Evolutionary conservation across 2,888 invertebrate species (phyloP), one percentile per base, ranked within the genome.

Genomic region (Thymelicus sylvestris): DNA sequence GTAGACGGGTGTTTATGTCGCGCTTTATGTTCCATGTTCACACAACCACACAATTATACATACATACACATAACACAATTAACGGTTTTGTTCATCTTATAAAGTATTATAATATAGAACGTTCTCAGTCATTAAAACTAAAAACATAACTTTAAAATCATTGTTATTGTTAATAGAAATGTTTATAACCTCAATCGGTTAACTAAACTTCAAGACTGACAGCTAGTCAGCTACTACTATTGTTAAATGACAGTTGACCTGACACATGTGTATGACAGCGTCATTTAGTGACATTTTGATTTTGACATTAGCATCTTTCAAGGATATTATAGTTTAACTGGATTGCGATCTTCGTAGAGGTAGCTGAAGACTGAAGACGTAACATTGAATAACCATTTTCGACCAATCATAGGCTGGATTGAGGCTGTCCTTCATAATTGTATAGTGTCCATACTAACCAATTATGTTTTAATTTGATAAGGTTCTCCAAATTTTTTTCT

Each of bases 11-110:
- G 75, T 82, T 83, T 87, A 44, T 72, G 55, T 77, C 83, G 83
- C 60, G 73, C 73, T 82, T 86, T 91, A 71, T 76, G 81, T 76
- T 91, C 88, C 89, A 91, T 90, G 77, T 87, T 50, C 41, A 61
- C 59, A 70, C 61, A 52, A 69, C 7, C 31, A 62, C 39, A 38
- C 4, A 59, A 65, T 13, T 50, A 66, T 59, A 48, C 64, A n/a
- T n/a, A n/a, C n/a, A n/a, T n/a, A n/a, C n/a, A n/a, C n/a, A 59
- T 8, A 55, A 24, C 57, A 62, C 55, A 41, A 19, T 13, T 59
- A 44, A 7, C n/a, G 48, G 39, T 50, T 13, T 10, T 39, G 38
- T 50, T 31, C 64, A 64, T 64, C 38, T 64, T 64, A 64, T 15
- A 48, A 50, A 38, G 50, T 64, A 31, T 12, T 50, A 38, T 2